Evolutionary conservation across 2,888 invertebrate genomes (phyloP), one percentile per base, ranked within the genome.

Genomic region (Biston stratarius): DNA sequence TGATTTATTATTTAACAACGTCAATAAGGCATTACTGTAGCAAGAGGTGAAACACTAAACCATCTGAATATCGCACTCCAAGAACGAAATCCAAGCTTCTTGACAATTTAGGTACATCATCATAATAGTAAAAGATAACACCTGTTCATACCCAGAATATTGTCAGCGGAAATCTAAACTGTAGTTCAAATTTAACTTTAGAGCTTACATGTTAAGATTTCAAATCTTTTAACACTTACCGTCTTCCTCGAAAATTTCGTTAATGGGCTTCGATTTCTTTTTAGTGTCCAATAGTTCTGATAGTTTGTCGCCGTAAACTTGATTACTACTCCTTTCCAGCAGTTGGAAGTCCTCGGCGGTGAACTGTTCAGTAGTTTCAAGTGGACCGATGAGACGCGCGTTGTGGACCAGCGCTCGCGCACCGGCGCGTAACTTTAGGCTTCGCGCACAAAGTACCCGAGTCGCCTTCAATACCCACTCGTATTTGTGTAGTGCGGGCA

Each of bases 271-370:
- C 0, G 75, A 70, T 60, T 83, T 95, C 73, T 94, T 94, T 78
- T 95, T 95, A 34, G 15, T 36, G 60, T 94, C 88, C 52, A 96
- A 84, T n/a, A 95, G 94, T 79, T 95, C 95, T 6, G 95, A 95
- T 60, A 97, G 92, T 89, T 97, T 97, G 70, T 96, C 96, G 0
- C 96, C 95, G 77, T 97, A 97, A 33, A 95, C 95, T 76, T 95
- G 95, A 66, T 95, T 95, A 82, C 95, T 96, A 77, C 95, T 96
- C 57, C 97, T 96, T 84, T 99, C 99, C 57, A 99, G 94, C 42
- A 99, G 93, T 45, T 96, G 94, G 85, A 99, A 99, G 92, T 99
- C 99, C 61, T 99, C 99, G 42, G 95, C 92, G 5, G 96, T 96
- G 84, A 99, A 98, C 33, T 90, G 89, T 84, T 99, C 99, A 33